Base-by-base conservation (phyloP, 2,113 vertebrate species). In the Psilopogon haemacephalus region DNA sequence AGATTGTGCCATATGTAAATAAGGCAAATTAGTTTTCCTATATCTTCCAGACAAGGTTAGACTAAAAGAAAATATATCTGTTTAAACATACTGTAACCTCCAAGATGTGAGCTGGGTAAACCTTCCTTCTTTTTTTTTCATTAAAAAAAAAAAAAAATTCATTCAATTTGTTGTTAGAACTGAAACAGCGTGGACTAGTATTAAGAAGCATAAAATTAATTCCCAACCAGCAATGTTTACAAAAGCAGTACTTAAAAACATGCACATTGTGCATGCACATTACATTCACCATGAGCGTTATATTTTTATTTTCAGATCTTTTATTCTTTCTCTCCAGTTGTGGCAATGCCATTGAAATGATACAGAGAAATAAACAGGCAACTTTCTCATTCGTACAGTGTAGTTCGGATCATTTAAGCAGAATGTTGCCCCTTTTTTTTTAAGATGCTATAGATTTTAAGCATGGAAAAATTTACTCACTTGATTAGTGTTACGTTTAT, bases 1-100 rank as follows among this genome's bases (percentile, higher is more conserved):
- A 98, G 98, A 98, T 98, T 98, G 98, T 98, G 97, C 97, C 98
- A 97, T 98, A 98, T 98, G 98, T 98, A 98, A 98, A 98, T 98
- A 98, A 98, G 98, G 98, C 98, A 98, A 98, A 98, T 98, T 98
- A 98, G 98, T 98, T 98, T 98, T 98, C 97, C 98, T 98, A 97
- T 98, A 98, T 98, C 98, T 98, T 98, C 96, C 95, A 98, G 98
- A 97, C 97, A 98, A 98, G 98, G 98, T 98, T 98, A 98, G 97
- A 97, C 95, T 97, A 97, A 98, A 98, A 98, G 97, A 98, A 98
- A 98, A 97, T 97, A 96, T 97, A 98, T 98, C 97, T 97, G 97
- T 98, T 98, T 97, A 98, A 97, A 97, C 97, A 97, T 96, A 97
- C 94, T 97, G 94, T 98, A 97, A 96, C 96, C 95, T 95, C 94